Evolutionary conservation across 2,888 invertebrate species (phyloP), one percentile per base, ranked within the genome.

Genomic region (Rapana venosa): DNA sequence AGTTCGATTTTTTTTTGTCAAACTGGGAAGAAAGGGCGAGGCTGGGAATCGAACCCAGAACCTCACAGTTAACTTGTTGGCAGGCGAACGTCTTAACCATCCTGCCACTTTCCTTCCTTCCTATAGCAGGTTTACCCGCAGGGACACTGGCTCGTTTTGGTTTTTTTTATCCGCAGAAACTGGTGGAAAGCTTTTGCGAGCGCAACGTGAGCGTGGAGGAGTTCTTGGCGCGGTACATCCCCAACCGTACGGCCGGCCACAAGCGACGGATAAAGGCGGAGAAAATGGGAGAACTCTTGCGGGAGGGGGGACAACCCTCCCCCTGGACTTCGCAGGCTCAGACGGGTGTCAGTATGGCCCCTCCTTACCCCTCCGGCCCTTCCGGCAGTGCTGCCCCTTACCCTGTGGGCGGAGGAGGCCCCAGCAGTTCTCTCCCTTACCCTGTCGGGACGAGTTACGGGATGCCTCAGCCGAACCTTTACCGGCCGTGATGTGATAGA

Each of bases 231-330:
- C 97, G 98, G 90, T 99, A 98, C 96, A 97, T 98, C 90, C 97
- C 97, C 0, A 97, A 97, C 91, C 97, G 99, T 85, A 97, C 97
- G 94, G 95, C 97, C 74, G 98, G 98, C 97, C 98, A 98, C 95
- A 95, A 97, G 92, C 97, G 98, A 87, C 97, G 98, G 95, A 97
- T 99, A 22, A 99, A 99, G 96, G 97, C 98, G 0, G 99, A 99
- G 92, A 99, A 99, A 97, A 97, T 99, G 97, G 97, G 97, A 87
- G 97, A 97, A 91, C 92, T 97, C 13, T 92, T 97, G 8, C 93
- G 95, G 35, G 94, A 95, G 83, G 79, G 88, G 35, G 74, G 77
- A 20, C 58, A n/a, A 17, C 58, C 86, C 6, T 74, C 87, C 11
- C 61, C 90, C 17, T 70, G 79, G 58, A 81, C 85, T 35, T 35